These are phyloP conservation scores for Artibeus jamaicensis DNA, from an alignment of 2,797 vertebrate genomes.

Conservation along the genomic window DNA sequence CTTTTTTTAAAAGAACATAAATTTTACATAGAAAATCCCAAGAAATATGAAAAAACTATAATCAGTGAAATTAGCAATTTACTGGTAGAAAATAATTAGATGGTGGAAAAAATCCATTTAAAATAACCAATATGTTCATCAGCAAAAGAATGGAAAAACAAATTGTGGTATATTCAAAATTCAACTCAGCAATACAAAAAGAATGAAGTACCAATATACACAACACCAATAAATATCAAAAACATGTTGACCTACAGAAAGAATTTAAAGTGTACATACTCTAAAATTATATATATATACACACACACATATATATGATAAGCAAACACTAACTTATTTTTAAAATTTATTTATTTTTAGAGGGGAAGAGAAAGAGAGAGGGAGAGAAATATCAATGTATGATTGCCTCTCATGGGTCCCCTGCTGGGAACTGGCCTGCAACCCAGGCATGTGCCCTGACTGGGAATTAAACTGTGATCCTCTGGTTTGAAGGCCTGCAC, in stretches of 20 bases:
- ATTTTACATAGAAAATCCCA: background rate
- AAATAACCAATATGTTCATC: background rate
- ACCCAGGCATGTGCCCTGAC: too few species aligned
- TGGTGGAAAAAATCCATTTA: background rate
- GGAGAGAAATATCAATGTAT: too few species aligned
- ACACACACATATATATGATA: too few species aligned
- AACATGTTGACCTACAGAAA: background rate
- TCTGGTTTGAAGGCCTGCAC: too few species aligned
- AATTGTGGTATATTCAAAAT: background rate
- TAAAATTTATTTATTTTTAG: too few species aligned
- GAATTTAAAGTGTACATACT: background rate
- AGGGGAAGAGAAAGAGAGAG: too few species aligned
- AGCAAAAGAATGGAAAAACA: background rate
- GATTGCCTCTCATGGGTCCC: too few species aligned
- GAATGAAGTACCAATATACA: background rate
- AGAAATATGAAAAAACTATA: background rate
- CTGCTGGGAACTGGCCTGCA: too few species aligned
- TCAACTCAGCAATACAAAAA: background rate
- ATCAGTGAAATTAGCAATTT: background rate
- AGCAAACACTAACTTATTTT: background rate
- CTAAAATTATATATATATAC: background rate
- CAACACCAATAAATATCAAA: background rate
- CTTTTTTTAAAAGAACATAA: background rate
- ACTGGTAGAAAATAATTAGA: background rate
- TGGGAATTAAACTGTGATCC: too few species aligned